phyloP scores from a whole-genome alignment of 1,140 invertebrate species.

The Bombus waltoni region DNA sequence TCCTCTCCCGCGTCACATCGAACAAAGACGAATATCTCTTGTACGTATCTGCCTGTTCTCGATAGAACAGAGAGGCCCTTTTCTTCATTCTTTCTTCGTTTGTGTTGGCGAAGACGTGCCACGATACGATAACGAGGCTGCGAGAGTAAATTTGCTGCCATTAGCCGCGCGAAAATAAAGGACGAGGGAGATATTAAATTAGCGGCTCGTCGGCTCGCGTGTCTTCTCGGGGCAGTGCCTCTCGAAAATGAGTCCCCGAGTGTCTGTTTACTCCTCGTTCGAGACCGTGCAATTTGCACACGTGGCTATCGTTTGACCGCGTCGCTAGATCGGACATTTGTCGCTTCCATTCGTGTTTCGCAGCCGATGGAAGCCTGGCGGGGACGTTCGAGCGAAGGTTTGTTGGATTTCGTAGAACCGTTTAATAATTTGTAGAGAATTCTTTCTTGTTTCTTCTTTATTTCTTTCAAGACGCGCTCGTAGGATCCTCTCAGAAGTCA shows the following conservation, averaged over 20 bases:
- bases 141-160: constrained; percentile 81
- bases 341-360: not conserved
- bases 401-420: not conserved
- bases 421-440: not conserved
- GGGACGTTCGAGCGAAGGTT: too few relatives aligned
- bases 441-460: not conserved
- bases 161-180: constrained; percentile 80
- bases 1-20: not conserved
- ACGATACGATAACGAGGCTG: constrained; percentile 75
- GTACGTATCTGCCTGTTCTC: constrained; percentile 1
- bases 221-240: constrained; percentile 8
- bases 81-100: not conserved
- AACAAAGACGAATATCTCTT: constrained; percentile 9
- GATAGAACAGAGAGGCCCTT: constrained; percentile 1
- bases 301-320: not conserved
- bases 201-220: constrained; percentile 62
- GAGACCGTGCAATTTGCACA: not conserved
- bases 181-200: constrained; percentile 77
- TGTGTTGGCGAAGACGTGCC: constrained; percentile 40
- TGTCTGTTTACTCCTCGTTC: constrained; percentile 8
- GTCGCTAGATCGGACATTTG: not conserved
- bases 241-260: constrained; percentile 13
- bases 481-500: too few relatives aligned
- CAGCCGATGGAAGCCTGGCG: not conserved
- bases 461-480: too few relatives aligned